These are phyloP conservation scores for Zootermopsis nevadensis DNA, from an alignment of 2,888 invertebrate species.

Conservation along the genomic window DNA sequence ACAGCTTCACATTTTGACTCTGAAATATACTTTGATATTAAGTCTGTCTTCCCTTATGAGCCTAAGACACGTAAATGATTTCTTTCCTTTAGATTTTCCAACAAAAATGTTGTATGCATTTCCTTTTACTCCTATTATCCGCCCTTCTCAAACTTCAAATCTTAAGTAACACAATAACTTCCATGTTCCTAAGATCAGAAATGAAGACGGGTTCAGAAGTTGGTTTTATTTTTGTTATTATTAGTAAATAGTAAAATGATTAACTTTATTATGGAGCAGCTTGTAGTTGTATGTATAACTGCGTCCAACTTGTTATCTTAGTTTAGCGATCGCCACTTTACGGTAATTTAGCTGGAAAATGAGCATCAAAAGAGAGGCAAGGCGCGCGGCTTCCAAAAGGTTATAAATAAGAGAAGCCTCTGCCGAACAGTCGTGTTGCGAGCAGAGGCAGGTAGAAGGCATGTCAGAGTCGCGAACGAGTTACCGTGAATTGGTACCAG, in stretches of 20 bases:
- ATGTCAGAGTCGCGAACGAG: background rate
- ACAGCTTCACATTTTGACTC: too few relatives aligned
- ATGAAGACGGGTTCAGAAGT: too few relatives aligned
- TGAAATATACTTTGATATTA: too few relatives aligned
- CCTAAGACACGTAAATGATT: too few relatives aligned
- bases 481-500: background rate
- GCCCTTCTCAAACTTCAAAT: background rate
- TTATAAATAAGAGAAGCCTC: slow-evolving; percentile 6
- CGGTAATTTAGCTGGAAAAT: slow-evolving; percentile 54
- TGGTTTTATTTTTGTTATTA: too few relatives aligned
- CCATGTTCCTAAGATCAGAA: too few relatives aligned
- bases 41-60: too few relatives aligned
- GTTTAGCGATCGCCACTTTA: slow-evolving; percentile 51
- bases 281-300: slow-evolving; percentile 17
- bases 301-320: slow-evolving; percentile 39
- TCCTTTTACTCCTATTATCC: too few relatives aligned
- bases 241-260: background rate
- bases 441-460: background rate
- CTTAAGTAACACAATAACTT: too few relatives aligned
- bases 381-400: background rate
- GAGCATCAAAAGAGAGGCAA: slow-evolving; percentile 44
- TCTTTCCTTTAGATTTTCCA: too few relatives aligned
- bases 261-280: background rate
- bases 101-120: too few relatives aligned
- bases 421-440: background rate